phyloP scores from a whole-genome alignment of 2,797 vertebrate genomes.

The Onychomys arenicola region DNA sequence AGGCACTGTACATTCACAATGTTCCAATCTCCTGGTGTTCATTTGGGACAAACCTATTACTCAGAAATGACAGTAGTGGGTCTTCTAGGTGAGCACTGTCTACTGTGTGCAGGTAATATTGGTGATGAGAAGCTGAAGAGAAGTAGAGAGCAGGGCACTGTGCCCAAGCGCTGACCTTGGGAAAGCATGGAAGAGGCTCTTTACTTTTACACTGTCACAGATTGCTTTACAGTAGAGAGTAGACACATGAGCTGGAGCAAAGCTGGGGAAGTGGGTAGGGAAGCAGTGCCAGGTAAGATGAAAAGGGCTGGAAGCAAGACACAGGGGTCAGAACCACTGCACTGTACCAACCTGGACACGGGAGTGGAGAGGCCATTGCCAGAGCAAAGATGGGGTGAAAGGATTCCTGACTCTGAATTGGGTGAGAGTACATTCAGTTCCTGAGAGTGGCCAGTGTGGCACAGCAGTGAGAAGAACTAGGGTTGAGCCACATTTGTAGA shows the following conservation, averaged over 20 bases:
- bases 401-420: too few relatives aligned
- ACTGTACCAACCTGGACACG: neutral
- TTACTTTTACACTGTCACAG: rapidly evolving
- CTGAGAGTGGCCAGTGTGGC: neutral
- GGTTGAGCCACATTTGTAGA: neutral
- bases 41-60: neutral
- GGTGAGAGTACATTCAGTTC: rapidly evolving
- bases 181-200: neutral
- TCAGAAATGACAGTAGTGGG: neutral
- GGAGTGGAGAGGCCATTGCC: rapidly evolving
- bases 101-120: too few relatives aligned
- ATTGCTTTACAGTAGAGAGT: neutral
- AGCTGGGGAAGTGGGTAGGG: rapidly evolving
- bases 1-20: neutral
- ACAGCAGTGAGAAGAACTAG: neutral
- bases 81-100: neutral
- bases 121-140: neutral
- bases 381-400: neutral
- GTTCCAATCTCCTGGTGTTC: neutral
- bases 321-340: neutral
- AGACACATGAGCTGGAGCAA: neutral
- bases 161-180: neutral
- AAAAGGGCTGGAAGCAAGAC: neutral
- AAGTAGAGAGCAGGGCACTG: neutral
- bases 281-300: neutral